Evolutionary conservation across 2,113 vertebrate genomes (phyloP).

Genomic region (Progne subis): DNA sequence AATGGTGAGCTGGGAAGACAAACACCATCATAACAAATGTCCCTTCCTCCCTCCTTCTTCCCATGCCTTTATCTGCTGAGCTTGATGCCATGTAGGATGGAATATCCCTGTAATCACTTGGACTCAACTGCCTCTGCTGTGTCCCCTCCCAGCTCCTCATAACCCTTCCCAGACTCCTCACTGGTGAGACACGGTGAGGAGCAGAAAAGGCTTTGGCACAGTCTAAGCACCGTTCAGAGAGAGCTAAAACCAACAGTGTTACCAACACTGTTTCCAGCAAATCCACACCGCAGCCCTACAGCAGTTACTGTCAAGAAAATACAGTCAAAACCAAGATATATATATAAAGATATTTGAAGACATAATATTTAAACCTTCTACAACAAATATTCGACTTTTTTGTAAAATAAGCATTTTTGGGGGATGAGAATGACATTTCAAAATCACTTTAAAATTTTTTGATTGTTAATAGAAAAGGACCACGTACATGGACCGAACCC

Average conservation of each 20-base stretch:
- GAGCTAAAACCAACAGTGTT: background rate
- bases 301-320: background rate
- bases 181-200: background rate
- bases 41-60: background rate
- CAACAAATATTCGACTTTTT: background rate
- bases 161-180: rapidly evolving
- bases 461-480: background rate
- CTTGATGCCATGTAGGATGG: background rate
- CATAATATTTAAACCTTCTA: background rate
- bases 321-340: background rate
- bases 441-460: background rate
- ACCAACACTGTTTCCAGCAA: background rate
- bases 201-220: background rate
- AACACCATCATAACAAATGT: background rate
- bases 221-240: background rate
- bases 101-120: background rate
- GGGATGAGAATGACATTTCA: background rate
- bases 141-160: background rate
- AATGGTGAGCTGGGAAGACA: background rate
- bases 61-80: background rate
- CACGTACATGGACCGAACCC: background rate
- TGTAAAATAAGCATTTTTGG: background rate
- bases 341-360: background rate
- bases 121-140: background rate
- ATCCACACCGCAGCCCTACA: background rate